Evolutionary conservation across 2,888 invertebrate genomes (phyloP).

Genomic region (Idaea aversata): DNA sequence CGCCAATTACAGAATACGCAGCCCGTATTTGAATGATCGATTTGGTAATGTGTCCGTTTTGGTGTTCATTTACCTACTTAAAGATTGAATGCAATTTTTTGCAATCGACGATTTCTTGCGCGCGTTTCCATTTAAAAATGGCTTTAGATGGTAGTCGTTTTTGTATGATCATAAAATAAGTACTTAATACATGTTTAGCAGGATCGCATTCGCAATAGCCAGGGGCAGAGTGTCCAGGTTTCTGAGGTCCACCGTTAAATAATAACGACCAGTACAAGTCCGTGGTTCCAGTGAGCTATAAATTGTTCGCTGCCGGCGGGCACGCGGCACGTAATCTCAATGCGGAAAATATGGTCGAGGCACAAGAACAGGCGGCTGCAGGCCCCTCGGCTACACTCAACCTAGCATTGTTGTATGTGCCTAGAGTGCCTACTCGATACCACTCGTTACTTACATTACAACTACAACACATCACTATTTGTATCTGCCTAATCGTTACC

Average conservation of each 20-base stretch:
- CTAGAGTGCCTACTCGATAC: neutral
- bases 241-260: slow-evolving; percentile 64
- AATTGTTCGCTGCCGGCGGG: slow-evolving; percentile 75
- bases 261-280: slow-evolving; percentile 62
- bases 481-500: neutral
- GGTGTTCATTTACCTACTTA: slow-evolving; percentile 43
- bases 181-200: slow-evolving; percentile 56
- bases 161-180: slow-evolving; percentile 48
- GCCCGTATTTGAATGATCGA: slow-evolving; percentile 55
- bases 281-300: slow-evolving; percentile 66
- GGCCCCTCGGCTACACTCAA: slow-evolving; percentile 17
- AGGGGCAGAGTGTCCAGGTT: slow-evolving; percentile 56
- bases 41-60: slow-evolving; percentile 53
- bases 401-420: slow-evolving; percentile 23
- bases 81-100: slow-evolving; percentile 18
- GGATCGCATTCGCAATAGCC: slow-evolving; percentile 62
- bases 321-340: slow-evolving; percentile 77
- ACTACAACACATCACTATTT: slow-evolving; percentile 11
- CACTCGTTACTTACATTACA: neutral
- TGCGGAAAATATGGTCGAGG: slow-evolving; percentile 66
- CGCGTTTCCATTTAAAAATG: slow-evolving; percentile 15
- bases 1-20: slow-evolving; percentile 48
- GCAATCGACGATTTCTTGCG: slow-evolving; percentile 22
- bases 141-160: slow-evolving; percentile 18
- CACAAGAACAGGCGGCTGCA: slow-evolving; percentile 22